Base-by-base conservation (phyloP, 1,140 invertebrate genomes). In the Periplaneta americana region DNA sequence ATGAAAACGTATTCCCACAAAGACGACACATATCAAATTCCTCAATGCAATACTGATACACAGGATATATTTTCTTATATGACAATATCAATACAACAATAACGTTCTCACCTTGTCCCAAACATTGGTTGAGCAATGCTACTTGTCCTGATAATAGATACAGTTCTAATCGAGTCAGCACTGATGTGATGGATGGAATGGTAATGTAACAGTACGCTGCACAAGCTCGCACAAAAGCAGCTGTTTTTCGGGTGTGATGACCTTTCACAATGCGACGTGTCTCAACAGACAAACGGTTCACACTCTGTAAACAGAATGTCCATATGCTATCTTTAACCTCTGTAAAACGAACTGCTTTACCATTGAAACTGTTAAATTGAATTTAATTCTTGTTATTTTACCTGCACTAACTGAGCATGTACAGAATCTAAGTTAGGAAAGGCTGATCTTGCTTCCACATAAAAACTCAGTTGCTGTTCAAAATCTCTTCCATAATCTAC, bases 161-260 rank as follows among this genome's bases (percentile, higher is more conserved):
- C 28, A 99, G 91, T 84, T 96, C 93, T 80, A 98, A 91, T 85
- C 95, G 92, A 33, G 91, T 91, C 82, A 94, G 91, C 11, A 93
- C 91, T 82, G 94, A 94, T 82, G 91, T 91, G 84, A 99, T 92
- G 10, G 97, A 98, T 33, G 98, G 98, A 88, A 98, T 96, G 1
- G 98, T 99, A 48, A 99, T 98, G 87, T 95, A 99, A 88, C 94
- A 95, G 88, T 97, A 99, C 0, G 98, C 98, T 78, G 96, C 93
- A 90, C 98, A 99, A n/a, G 97, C 97, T 84, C 95, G 92, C 34
- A 97, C 94, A 90, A 98, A 97, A 81, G 95, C 93, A 5, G 91
- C 92, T 1, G 95, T 96, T 90, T 95, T 95, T 84, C 93, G 91
- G 3, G 95, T 96, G 85, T 96, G 94, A 85, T 94, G 91, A 4